phyloP scores from a whole-genome alignment of 2,888 invertebrate genomes.

The Rhogogaster chlorosoma region DNA sequence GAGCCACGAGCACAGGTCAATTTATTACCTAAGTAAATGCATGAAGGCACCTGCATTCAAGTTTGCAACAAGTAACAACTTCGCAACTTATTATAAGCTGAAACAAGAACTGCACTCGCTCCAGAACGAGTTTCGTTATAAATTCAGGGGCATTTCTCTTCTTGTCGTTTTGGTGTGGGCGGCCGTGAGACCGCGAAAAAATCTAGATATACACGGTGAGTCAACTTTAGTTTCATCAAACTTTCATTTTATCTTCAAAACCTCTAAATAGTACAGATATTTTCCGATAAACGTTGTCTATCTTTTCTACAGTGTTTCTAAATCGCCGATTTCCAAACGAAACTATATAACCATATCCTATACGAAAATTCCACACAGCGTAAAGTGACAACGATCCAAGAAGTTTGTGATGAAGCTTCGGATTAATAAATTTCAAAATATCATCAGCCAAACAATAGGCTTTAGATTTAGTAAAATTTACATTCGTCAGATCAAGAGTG shows the following conservation, averaged over 20 bases:
- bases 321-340: background rate
- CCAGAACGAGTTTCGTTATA: slow-evolving; percentile 34
- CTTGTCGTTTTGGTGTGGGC: slow-evolving; percentile 31
- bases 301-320: background rate
- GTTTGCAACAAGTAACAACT: background rate
- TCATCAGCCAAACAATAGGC: background rate
- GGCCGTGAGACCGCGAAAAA: slow-evolving; percentile 8
- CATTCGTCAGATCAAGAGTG: background rate
- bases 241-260: background rate
- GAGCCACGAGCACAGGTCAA: background rate
- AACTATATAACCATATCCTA: background rate
- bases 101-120: background rate
- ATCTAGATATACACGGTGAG: slow-evolving; percentile 22
- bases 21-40: slow-evolving; percentile 27
- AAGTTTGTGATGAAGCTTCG: background rate
- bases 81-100: slow-evolving; percentile 8
- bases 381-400: background rate
- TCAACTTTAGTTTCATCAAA: background rate
- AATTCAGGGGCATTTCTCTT: slow-evolving; percentile 26
- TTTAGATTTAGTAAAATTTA: background rate
- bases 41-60: background rate
- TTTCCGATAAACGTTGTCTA: background rate
- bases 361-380: background rate
- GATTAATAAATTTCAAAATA: background rate
- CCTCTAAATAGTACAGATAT: background rate